Percentiles rank a stretch among this genome's conserved stretches.
These are phyloP conservation scores for Gallirallus australis DNA, from an alignment of 2,797 vertebrate genomes.

Conservation along the genomic window DNA sequence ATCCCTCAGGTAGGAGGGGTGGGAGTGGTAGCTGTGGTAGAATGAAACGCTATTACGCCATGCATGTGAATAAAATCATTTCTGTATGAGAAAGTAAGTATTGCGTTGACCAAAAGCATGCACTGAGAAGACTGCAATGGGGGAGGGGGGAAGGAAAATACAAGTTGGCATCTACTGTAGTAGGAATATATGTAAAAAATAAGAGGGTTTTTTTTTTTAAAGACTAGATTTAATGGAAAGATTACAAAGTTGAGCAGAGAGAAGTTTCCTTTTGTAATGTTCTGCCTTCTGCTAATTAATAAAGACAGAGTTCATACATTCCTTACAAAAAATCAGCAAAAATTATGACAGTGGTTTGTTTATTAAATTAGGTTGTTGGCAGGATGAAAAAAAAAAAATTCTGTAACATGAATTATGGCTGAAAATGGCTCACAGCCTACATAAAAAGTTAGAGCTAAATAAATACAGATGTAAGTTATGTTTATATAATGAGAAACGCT, in stretches of 20 bases:
- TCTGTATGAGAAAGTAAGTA: constrained; percentile 44
- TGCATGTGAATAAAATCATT: constrained; percentile 38
- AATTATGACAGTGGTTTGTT: constrained; percentile 71
- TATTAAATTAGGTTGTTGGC: constrained; percentile 77
- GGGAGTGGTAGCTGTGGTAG: neutral
- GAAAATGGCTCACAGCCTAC: constrained; percentile 65
- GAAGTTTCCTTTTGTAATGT: constrained; percentile 53
- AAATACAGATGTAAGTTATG: constrained; percentile 77
- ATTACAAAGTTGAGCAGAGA: constrained; percentile 51
- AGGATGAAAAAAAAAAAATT: constrained; percentile 61
- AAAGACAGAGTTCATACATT: constrained; percentile 72
- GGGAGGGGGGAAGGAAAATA: fast-evolving
- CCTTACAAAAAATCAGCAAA: constrained; percentile 61
- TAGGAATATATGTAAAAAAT: constrained; percentile 36
- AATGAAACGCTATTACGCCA: neutral
- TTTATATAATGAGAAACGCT: constrained; percentile 77
- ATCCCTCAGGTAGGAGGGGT: neutral
- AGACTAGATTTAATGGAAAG: constrained; percentile 52
- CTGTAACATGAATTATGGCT: constrained; percentile 68
- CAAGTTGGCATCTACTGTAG: neutral
- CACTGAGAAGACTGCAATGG: constrained; percentile 19
- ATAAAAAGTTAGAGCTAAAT: constrained; percentile 75
- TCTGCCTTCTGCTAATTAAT: constrained; percentile 76
- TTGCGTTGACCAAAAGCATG: constrained; percentile 55
- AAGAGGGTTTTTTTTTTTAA: neutral